Percentiles rank a stretch among this genome's conserved stretches.
phyloP scores from a whole-genome alignment of 2,888 invertebrate genomes.

The Melipona beecheii region DNA sequence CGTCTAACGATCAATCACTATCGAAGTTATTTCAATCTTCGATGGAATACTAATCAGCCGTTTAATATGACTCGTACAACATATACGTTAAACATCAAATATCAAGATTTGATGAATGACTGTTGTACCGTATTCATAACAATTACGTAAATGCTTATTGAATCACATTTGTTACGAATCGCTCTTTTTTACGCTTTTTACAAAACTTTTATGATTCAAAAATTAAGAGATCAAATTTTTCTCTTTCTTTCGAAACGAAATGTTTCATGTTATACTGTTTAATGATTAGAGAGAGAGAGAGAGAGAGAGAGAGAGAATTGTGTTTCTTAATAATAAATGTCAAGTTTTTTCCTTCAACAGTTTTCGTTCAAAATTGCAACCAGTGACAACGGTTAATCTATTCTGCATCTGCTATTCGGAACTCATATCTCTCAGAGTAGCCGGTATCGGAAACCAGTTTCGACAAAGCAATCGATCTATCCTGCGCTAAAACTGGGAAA shows the following conservation, averaged over 20 bases:
- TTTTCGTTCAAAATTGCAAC: slow-evolving; percentile 34
- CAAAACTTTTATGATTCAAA: background rate
- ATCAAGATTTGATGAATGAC: background rate
- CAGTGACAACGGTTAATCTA: slow-evolving; percentile 44
- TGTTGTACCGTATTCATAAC: background rate
- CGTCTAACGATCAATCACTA: background rate
- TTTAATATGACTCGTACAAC: background rate
- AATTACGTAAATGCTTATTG: slow-evolving; percentile 1
- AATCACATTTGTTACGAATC: background rate
- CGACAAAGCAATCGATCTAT: slow-evolving; percentile 50
- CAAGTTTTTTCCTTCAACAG: background rate
- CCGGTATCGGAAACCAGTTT: slow-evolving; percentile 46
- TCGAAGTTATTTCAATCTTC: background rate
- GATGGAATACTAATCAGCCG: background rate
- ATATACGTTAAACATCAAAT: background rate
- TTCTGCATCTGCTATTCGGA: slow-evolving; percentile 36
- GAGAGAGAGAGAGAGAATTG: no score
- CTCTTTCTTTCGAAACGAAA: background rate
- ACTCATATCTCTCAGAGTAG: slow-evolving; percentile 13
- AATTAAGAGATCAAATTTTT: background rate
- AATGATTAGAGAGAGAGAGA: slow-evolving; percentile 18
- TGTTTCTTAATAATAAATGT: background rate
- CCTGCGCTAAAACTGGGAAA: slow-evolving; percentile 22
- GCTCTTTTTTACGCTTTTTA: background rate
- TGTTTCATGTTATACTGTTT: background rate